These are phyloP conservation scores for Leptopterna dolabrata DNA, from an alignment of 2,888 invertebrate species.

Conservation along the genomic window DNA sequence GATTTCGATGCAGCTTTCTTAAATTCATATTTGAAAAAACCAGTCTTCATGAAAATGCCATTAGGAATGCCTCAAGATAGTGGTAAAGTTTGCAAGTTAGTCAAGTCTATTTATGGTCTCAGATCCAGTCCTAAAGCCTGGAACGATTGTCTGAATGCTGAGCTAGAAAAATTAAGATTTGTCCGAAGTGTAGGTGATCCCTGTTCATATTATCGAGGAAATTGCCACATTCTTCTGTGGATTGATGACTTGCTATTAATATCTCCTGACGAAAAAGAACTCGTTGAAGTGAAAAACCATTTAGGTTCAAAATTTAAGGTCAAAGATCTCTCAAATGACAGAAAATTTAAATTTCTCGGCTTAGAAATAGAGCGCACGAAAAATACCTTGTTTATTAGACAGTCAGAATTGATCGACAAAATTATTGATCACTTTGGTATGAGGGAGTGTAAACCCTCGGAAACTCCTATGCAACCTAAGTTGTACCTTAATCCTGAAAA, in stretches of 20 bases:
- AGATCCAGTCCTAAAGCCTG: background rate
- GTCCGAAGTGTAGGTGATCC: background rate
- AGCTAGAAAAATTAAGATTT: background rate
- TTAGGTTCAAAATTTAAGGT: background rate
- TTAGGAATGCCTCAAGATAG: background rate
- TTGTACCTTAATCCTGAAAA: background rate
- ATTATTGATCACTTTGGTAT: background rate
- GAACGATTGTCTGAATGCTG: background rate
- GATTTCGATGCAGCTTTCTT: background rate
- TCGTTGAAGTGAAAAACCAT: background rate
- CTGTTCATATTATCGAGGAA: background rate
- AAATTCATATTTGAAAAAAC: background rate
- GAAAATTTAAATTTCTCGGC: background rate
- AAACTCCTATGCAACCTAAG: background rate
- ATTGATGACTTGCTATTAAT: background rate
- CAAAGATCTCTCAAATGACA: background rate
- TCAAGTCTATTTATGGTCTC: slow-evolving; percentile 12
- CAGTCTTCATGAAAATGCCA: slow-evolving; percentile 4
- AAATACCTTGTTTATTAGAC: background rate
- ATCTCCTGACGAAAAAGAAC: background rate
- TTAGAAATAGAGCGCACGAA: background rate
- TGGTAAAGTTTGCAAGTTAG: background rate
- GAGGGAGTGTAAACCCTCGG: background rate
- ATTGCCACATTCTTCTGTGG: background rate
- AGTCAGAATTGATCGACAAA: background rate